Evolutionary conservation across 2,797 vertebrate species (phyloP).

Genomic region (Tinamus major): DNA sequence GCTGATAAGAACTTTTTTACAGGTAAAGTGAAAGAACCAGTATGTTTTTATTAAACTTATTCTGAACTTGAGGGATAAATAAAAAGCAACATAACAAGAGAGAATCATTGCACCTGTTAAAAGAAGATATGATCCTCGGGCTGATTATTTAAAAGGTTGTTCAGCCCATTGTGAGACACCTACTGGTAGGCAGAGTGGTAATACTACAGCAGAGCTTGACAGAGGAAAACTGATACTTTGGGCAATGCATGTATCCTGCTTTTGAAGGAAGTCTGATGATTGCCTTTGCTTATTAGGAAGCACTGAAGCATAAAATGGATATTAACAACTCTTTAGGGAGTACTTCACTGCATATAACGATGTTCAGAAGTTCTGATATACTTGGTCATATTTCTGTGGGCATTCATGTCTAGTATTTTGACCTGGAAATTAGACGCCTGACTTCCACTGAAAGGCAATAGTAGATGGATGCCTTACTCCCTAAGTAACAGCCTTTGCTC

Average conservation of each 20-base stretch:
- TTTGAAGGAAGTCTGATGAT: neutral
- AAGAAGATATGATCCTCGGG: neutral
- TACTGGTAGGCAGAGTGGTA: neutral
- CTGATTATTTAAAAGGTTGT: neutral
- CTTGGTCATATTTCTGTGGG: slow-evolving; percentile 5
- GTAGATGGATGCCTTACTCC: neutral
- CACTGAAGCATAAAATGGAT: neutral
- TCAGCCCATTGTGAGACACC: neutral
- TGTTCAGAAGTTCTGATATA: neutral
- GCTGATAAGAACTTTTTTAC: neutral
- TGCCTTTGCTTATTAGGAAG: neutral
- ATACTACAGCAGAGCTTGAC: neutral
- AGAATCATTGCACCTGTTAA: neutral
- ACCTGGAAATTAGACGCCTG: slow-evolving; percentile 43
- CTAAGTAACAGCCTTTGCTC: neutral
- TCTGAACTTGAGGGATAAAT: neutral
- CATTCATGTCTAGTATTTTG: neutral
- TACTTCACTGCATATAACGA: neutral
- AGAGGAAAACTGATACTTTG: neutral
- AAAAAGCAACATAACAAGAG: neutral
- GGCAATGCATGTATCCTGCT: neutral
- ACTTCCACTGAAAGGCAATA: neutral
- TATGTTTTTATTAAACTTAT: neutral
- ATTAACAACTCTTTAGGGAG: neutral
- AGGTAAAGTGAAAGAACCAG: neutral